A percentile compares a stretch with the other conserved stretches of the same genome.
These are phyloP conservation scores for Abramis brama DNA, from an alignment of 2,113 vertebrate genomes.

Conservation along the genomic window DNA sequence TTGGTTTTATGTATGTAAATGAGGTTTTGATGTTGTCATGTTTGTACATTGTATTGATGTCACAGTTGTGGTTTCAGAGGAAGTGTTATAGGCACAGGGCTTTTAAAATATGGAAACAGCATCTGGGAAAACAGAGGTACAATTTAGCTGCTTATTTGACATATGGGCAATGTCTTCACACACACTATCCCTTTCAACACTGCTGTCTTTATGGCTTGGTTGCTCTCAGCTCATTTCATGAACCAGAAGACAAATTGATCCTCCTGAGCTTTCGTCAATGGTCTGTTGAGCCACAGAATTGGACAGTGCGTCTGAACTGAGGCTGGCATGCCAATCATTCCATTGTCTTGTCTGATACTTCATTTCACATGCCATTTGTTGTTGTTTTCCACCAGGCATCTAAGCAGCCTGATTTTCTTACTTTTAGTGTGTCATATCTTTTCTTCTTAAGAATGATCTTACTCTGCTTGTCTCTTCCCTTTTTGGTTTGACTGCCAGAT, in stretches of 20 bases:
- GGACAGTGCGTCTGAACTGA: neutral
- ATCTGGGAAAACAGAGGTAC: neutral
- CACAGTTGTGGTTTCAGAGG: neutral
- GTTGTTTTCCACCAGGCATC: neutral
- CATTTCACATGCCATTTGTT: slow-evolving; percentile 20
- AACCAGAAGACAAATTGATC: neutral
- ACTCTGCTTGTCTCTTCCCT: neutral
- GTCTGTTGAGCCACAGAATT: slow-evolving; percentile 10
- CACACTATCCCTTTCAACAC: neutral
- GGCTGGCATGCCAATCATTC: neutral
- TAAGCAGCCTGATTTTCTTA: neutral
- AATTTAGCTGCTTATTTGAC: neutral
- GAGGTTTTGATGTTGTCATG: neutral
- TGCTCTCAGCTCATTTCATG: neutral
- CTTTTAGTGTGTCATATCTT: neutral
- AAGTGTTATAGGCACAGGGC: neutral
- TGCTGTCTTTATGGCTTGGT: neutral
- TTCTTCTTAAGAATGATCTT: neutral
- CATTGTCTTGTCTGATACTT: slow-evolving; percentile 6
- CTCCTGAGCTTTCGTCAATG: neutral
- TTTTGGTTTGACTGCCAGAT: neutral
- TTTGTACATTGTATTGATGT: neutral
- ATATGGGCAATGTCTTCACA: neutral
- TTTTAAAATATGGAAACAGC: neutral
- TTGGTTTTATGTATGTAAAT: neutral